Evolutionary conservation across 2,797 vertebrate species (phyloP), one percentile per base, ranked within the genome.

Genomic region (Calcarius lapponicus): DNA sequence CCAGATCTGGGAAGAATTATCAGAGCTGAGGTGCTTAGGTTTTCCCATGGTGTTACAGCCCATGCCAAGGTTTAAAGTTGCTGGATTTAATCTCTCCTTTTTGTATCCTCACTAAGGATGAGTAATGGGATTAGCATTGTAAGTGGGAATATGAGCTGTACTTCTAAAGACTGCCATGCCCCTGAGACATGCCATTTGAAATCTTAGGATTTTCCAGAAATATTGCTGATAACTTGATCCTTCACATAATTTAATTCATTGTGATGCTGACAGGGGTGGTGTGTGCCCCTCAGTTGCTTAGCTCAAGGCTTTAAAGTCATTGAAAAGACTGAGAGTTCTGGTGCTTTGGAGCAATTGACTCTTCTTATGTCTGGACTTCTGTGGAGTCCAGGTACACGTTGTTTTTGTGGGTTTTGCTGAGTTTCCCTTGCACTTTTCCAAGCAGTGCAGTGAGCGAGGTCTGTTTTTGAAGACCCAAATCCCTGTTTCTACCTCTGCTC

Each of bases 341-440:
- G 24, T 56, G 43, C 57, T 24, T 5, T 51, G 64, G 7, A 83
- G 31, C 42, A 36, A 2, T 24, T 65, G 65, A 54, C 8, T 60
- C 17, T 73, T 67, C 32, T 8, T 40, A 17, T 2, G 0, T 36
- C n/a, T 48, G 51, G 34, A 13, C 13, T 2, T 3, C 19, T 50
- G 36, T 69, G 42, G 10, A 54, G 19, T 36, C 24, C 48, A 58
- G 60, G 18, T n/a, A 9, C 3, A 0, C 1, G 0, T 29, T 62
- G 36, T 22, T 71, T 56, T 40, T 32, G 3, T 8, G 7, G 50
- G 28, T 61, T 32, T 72, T 67, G 20, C 6, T 5, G 31, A 42
- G 45, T 51, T n/a, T 72, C 43, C 19, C 20, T 43, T 42, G 72
- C 18, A 14, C 34, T 82, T 82, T 73, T 36, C 32, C 26, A 22